Evolutionary conservation across 2,888 invertebrate species (phyloP).

Genomic region (Tineola bisselliella): DNA sequence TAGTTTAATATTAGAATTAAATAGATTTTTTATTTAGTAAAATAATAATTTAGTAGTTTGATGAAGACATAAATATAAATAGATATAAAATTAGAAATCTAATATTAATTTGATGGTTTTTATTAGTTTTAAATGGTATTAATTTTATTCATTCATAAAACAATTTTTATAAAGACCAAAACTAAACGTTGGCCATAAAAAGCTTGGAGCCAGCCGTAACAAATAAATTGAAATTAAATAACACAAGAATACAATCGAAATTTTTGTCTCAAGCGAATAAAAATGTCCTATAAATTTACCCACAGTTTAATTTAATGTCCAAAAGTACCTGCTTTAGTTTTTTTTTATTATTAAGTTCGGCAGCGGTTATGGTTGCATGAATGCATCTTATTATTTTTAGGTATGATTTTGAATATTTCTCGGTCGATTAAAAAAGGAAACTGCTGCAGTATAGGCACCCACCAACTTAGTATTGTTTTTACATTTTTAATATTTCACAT

Average conservation of each 20-base stretch:
- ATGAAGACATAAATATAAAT: neutral
- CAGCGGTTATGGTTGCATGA: slow-evolving; percentile 57
- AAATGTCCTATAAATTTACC: slow-evolving; percentile 68
- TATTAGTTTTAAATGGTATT: neutral
- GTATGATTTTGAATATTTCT: slow-evolving; percentile 60
- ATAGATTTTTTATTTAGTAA: neutral
- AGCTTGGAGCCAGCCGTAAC: slow-evolving; percentile 57
- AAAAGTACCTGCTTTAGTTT: slow-evolving; percentile 62
- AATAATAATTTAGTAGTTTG: too few species aligned
- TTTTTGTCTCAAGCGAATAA: slow-evolving; percentile 67
- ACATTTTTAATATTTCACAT: too few species aligned
- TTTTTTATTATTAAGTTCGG: slow-evolving; percentile 54
- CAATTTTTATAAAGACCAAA: slow-evolving; percentile 62
- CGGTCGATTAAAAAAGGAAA: slow-evolving; percentile 19
- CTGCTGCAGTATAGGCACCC: neutral
- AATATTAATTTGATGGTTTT: neutral
- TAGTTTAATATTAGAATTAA: neutral
- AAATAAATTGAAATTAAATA: slow-evolving; percentile 69
- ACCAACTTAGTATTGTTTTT: neutral
- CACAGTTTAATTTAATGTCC: slow-evolving; percentile 68
- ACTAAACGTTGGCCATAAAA: slow-evolving; percentile 58
- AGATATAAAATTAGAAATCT: neutral
- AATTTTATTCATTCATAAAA: slow-evolving; percentile 57
- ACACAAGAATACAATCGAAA: slow-evolving; percentile 65
- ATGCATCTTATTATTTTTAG: slow-evolving; percentile 61